phyloP scores from a whole-genome alignment of 2,113 vertebrate species.

The Hemicordylus capensis region DNA sequence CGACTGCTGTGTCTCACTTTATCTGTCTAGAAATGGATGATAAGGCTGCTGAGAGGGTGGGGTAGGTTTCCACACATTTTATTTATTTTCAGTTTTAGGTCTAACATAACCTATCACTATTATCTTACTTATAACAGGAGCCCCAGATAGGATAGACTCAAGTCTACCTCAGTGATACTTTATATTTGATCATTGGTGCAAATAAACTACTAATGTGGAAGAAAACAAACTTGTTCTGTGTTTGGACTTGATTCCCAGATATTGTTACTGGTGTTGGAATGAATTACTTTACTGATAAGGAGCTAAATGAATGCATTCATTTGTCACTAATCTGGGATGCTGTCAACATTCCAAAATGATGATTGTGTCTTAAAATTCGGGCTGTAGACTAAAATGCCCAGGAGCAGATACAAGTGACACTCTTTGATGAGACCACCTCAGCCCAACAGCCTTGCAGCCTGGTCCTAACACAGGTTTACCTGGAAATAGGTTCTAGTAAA shows the following conservation, averaged over 20 bases:
- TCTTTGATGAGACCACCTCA: not conserved
- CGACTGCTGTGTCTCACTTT: not conserved
- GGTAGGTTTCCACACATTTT: not conserved
- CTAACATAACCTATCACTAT: not conserved
- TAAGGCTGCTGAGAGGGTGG: not conserved
- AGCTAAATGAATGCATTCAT: not conserved
- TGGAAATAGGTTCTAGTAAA: not conserved
- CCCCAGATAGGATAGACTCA: conserved; percentile 17
- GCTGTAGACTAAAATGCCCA: not conserved
- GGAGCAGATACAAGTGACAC: not conserved
- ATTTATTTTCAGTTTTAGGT: not conserved
- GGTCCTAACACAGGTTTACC: not conserved
- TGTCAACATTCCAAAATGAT: not conserved
- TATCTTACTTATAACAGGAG: not conserved
- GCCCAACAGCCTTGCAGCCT: not conserved
- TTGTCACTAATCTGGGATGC: not conserved
- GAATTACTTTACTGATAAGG: not conserved
- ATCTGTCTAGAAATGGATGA: not conserved
- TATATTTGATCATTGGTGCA: conserved; percentile 65
- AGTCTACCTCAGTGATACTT: conserved; percentile 75
- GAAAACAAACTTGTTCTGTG: not conserved
- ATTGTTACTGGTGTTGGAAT: not conserved
- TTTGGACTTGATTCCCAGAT: not conserved
- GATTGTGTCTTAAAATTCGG: not conserved
- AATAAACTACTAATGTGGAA: conserved; percentile 62